Conservation (phyloP, 2,888 invertebrate species). For the Fragum fragum region DNA sequence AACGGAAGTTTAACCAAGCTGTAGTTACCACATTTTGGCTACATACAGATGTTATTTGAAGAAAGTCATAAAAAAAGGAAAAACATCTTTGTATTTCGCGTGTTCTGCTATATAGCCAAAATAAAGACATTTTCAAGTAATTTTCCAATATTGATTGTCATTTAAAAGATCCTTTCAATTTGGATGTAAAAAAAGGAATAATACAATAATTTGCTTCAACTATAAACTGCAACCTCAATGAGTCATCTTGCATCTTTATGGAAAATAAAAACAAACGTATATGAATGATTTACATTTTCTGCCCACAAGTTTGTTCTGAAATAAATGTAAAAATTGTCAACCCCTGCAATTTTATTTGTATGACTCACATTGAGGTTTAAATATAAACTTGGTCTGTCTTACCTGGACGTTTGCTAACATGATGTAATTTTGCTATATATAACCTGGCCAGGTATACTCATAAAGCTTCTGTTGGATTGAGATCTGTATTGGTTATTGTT, state of each 20-base stretch:
- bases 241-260: background rate
- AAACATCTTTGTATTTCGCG: no score
- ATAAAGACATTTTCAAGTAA: no score
- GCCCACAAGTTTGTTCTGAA: slow-evolving; percentile 14
- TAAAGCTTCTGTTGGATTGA: background rate
- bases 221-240: background rate
- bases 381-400: slow-evolving; percentile 40
- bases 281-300: slow-evolving; percentile 12
- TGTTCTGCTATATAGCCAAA: no score
- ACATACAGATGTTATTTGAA: no score
- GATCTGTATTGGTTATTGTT: slow-evolving; percentile 8
- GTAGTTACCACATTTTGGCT: no score
- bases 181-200: no score
- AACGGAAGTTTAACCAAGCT: no score
- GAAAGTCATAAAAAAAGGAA: no score
- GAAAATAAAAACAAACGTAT: background rate
- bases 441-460: slow-evolving; percentile 28
- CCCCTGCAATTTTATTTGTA: slow-evolving; percentile 40
- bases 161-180: no score
- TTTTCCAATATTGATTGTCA: no score
- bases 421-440: slow-evolving; percentile 64
- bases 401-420: slow-evolving; percentile 40
- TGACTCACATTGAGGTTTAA: slow-evolving; percentile 54
- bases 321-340: slow-evolving; percentile 29
- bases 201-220: no score